Evolutionary conservation across 2,113 vertebrate species (phyloP), one percentile per base, ranked within the genome.

Genomic region (Colistium nudipinnis): DNA sequence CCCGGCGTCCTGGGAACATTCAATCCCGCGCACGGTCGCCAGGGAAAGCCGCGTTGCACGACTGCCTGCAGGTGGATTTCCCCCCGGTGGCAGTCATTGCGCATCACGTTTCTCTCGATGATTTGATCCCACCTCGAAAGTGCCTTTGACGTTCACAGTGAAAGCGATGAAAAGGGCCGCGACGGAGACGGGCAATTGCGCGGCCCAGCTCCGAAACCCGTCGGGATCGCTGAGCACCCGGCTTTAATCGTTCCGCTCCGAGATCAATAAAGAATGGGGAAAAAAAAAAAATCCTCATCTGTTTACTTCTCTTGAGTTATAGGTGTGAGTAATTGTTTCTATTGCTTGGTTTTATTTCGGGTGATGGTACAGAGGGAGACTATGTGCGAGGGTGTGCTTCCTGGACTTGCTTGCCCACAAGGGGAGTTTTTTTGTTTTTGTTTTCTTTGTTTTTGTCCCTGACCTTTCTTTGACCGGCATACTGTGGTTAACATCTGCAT

Each of bases 211-310:
- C 81, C 75, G 47, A 86, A 81, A 76, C 54, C 27, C 35, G 25
- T 57, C 38, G 31, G 59, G 48, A 77, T 85, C 72, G 54, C 49
- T 19, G 70, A 63, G 62, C 75, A 82, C 60, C 67, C 78, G 54
- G 30, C 39, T 87, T 28, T 62, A 62, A 78, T 78, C n/a, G 52
- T 82, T 69, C 62, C n/a, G 66, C 61, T 60, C 17, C 3, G 6
- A 65, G n/a, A 56, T 59, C 27, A 28, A 45, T 45, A 11, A 48
- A 66, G 28, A 30, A n/a, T n/a, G n/a, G n/a, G n/a, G n/a, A n/a
- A n/a, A n/a, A n/a, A n/a, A n/a, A n/a, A n/a, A 47, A 71, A 53
- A 31, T 35, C 67, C 20, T 51, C 11, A 2, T 53, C 13, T 22
- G 12, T 48, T 52, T 41, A 33, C 13, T 57, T 56, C 52, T n/a